Base-by-base conservation (phyloP, 2,888 invertebrate genomes). In the Drosophila mimica region DNA sequence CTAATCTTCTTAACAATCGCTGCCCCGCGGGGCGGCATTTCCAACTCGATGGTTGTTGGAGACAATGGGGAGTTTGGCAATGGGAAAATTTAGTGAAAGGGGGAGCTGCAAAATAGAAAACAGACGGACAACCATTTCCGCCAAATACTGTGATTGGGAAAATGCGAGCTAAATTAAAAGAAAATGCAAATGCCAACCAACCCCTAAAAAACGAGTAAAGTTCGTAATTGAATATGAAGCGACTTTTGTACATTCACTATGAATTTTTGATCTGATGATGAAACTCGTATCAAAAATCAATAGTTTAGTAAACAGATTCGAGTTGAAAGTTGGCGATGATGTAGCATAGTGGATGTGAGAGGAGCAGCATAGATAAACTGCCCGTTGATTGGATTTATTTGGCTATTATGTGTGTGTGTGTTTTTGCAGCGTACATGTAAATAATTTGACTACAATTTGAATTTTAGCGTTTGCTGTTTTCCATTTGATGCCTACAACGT, bases 311-410 rank as follows among this genome's bases (percentile, higher is more conserved):
- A 57, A 30, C 58, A 60, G 38, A 65, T 58, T 31, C n/a, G 2
- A 59, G 49, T 43, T 56, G 9, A 20, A 13, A 36, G 5, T 52
- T 13, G 13, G 0, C 2, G 25, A 46, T 46, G 46, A 25, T 25
- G 15, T 4, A 8, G 54, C 28, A 3, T 7, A 46, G 8, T 17
- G 31, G 28, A 30, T 33, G 3, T 13, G 31, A 48, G 30, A 57
- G 36, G 49, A 36, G 40, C 43, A 33, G 54, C 34, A 30, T 38
- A 31, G 34, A 33, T 48, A 34, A 63, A 59, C 70, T 40, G 54
- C 58, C 54, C 69, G 69, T 71, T 85, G 38, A 83, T 75, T 81
- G 76, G 72, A 81, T 83, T 83, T 88, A 70, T 72, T 83, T 79
- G 76, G 52, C 65, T 74, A 83, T 86, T 25, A 3, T 25, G 25